These are phyloP conservation scores for Lapara coniferarum DNA, from an alignment of 2,888 invertebrate species.

Conservation along the genomic window DNA sequence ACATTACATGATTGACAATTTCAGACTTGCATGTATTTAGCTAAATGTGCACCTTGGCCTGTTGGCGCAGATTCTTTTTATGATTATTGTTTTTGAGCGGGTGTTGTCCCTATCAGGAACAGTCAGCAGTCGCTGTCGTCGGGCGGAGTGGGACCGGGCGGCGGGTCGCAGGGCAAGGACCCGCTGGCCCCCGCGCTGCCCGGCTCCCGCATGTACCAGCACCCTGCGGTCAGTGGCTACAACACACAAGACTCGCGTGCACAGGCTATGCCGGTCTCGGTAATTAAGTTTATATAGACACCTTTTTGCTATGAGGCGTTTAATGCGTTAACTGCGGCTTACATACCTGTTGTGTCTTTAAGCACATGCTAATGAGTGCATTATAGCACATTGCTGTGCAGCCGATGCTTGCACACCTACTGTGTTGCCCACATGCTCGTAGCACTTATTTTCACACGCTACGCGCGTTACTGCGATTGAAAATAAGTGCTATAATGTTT, in stretches of 20 bases:
- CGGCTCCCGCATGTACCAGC: conserved; percentile 74
- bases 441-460: no score
- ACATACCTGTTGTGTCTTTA: no score
- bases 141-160: conserved; percentile 63
- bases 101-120: conserved; percentile 62
- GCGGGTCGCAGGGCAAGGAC: conserved; percentile 75
- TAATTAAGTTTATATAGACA: conserved; percentile 43
- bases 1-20: conserved; percentile 25
- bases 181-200: conserved; percentile 72
- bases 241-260: conserved; percentile 71
- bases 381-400: no score
- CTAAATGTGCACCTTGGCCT: not conserved
- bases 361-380: no score
- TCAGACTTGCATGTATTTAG: conserved; percentile 38
- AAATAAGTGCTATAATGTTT: no score
- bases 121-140: conserved; percentile 70
- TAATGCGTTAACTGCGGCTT: no score
- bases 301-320: no score
- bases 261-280: conserved; percentile 74
- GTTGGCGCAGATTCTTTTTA: not conserved
- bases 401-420: no score
- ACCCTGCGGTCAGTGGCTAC: conserved; percentile 74
- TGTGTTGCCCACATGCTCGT: no score
- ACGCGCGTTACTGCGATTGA: no score
- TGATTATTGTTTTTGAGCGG: not conserved